These are phyloP conservation scores for Nannoperca australis DNA, from an alignment of 2,797 vertebrate genomes.

Conservation along the genomic window DNA sequence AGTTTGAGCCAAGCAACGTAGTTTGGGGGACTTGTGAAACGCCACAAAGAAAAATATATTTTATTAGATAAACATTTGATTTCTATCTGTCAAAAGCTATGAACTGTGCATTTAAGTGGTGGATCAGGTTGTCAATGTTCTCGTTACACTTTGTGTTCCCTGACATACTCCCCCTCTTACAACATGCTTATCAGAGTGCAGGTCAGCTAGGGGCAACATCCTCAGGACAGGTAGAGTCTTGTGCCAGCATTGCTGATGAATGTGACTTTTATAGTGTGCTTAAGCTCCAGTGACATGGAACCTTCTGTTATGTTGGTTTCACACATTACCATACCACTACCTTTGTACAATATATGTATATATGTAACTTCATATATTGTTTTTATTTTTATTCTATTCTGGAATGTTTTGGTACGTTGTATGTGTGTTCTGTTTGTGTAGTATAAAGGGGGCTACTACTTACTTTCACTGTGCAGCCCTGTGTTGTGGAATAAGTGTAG, in stretches of 20 bases:
- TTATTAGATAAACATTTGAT: neutral
- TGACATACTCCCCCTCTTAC: neutral
- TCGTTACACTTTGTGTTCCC: neutral
- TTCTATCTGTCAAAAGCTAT: neutral
- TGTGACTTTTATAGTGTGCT: neutral
- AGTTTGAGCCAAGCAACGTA: neutral
- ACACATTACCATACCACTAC: no score
- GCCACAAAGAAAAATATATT: neutral
- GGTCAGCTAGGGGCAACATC: neutral
- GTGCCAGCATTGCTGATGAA: neutral
- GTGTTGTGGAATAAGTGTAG: no score
- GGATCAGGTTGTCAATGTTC: neutral
- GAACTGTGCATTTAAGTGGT: neutral
- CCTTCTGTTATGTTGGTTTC: no score
- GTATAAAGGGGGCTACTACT: no score
- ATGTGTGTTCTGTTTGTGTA: no score
- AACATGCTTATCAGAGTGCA: neutral
- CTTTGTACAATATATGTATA: no score
- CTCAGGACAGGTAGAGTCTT: neutral
- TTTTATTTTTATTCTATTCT: no score
- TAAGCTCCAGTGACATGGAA: no score
- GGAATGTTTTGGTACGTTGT: no score
- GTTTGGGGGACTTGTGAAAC: neutral
- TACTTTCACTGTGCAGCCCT: no score
- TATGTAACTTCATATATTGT: no score